A percentile compares a stretch with the other conserved stretches of the same genome.
These are phyloP conservation scores for Mola mola DNA, from an alignment of 2,113 vertebrate species.

Conservation along the genomic window DNA sequence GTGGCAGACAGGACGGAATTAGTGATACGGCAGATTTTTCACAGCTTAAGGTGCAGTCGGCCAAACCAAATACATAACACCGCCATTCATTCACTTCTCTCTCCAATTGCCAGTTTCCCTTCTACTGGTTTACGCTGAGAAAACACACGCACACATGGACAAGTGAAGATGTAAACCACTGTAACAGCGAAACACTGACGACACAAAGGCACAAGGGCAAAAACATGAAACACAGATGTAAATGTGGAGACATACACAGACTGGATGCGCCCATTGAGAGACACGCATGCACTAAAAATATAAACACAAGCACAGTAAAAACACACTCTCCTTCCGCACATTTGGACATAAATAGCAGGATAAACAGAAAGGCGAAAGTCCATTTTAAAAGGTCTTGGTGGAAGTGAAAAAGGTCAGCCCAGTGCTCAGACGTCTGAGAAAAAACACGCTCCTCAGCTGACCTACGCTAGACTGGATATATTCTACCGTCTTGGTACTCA, in stretches of 20 bases:
- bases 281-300: constrained; percentile 35
- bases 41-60: constrained; percentile 40
- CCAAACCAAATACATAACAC: constrained; percentile 77
- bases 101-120: constrained; percentile 29
- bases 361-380: constrained; percentile 68
- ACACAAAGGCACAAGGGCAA: constrained; percentile 14
- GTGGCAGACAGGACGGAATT: too few relatives aligned
- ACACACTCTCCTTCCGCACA: constrained; percentile 46
- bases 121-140: constrained; percentile 22
- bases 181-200: constrained; percentile 18
- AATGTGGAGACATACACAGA: constrained; percentile 19
- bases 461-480: constrained; percentile 9
- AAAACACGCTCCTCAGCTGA: constrained; percentile 63
- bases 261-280: constrained; percentile 3
- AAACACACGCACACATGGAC: constrained; percentile 48
- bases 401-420: constrained; percentile 57
- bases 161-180: constrained; percentile 24
- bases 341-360: constrained; percentile 74
- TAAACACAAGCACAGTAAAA: constrained; percentile 48
- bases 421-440: constrained; percentile 49
- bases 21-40: too few relatives aligned
- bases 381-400: constrained; percentile 53
- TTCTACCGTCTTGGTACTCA: neutral
- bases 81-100: constrained; percentile 58
- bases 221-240: constrained; percentile 19